Percentiles rank a stretch among this genome's conserved stretches.
Evolutionary conservation across 2,888 invertebrate species (phyloP).

Genomic region (Amphimallon solstitiale): DNA sequence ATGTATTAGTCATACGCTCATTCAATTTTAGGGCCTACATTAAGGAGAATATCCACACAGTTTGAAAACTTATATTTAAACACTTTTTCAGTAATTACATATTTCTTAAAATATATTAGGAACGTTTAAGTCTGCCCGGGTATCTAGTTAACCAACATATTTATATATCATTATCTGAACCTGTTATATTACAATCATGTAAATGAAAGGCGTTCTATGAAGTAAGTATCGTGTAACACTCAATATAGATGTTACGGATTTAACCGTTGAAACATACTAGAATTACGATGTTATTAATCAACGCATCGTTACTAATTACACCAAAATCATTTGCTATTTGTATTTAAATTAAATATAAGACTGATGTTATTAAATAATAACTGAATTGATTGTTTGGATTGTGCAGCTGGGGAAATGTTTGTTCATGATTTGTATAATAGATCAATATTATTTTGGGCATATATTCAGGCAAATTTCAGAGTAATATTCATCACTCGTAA

Average conservation of each 20-base stretch:
- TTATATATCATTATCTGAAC: too few species aligned
- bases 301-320: conserved; percentile 17
- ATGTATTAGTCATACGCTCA: too few species aligned
- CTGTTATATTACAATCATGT: too few species aligned
- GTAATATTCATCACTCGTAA: neutral
- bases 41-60: too few species aligned
- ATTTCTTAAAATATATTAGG: too few species aligned
- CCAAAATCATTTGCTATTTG: conserved; percentile 24
- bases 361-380: conserved; percentile 29
- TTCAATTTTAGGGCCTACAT: too few species aligned
- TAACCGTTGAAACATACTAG: neutral
- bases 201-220: too few species aligned
- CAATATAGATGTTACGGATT: neutral
- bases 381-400: conserved; percentile 5
- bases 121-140: too few species aligned
- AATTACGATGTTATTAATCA: conserved; percentile 15
- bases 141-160: too few species aligned
- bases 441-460: neutral
- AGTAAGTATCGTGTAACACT: too few species aligned
- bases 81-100: too few species aligned
- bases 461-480: neutral
- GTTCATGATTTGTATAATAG: conserved; percentile 8
- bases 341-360: conserved; percentile 2
- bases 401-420: neutral
- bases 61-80: too few species aligned